Percentiles rank a stretch among this genome's conserved stretches.
Evolutionary conservation across 2,888 invertebrate species (phyloP).

Genomic region (Furcula furcula): DNA sequence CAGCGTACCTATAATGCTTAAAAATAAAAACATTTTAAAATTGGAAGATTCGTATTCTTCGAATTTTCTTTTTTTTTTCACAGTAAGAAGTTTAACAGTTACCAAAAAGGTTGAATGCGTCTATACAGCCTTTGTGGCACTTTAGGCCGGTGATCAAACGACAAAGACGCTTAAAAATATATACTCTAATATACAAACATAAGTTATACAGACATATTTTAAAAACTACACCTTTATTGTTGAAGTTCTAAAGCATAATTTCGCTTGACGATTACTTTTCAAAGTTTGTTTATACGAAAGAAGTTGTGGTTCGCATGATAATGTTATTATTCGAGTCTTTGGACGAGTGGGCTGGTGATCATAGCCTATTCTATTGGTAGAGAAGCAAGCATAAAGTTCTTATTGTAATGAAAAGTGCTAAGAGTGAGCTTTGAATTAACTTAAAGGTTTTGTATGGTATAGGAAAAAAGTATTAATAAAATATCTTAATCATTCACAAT

Average conservation of each 20-base stretch:
- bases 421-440: conserved; percentile 21
- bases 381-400: conserved; percentile 62
- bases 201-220: conserved; percentile 8
- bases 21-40: conserved; percentile 29
- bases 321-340: conserved; percentile 72
- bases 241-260: conserved; percentile 25
- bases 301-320: conserved; percentile 60
- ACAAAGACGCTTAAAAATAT: conserved; percentile 74
- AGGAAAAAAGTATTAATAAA: no score
- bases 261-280: conserved; percentile 13
- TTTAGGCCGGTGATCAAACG: conserved; percentile 63
- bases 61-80: conserved; percentile 33
- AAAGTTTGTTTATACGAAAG: conserved; percentile 18
- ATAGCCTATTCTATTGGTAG: conserved; percentile 63
- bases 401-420: conserved; percentile 39
- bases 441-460: conserved; percentile 18
- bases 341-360: conserved; percentile 71
- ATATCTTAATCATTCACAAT: no score
- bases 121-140: conserved; percentile 58
- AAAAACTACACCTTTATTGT: conserved; percentile 9
- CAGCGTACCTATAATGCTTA: no score
- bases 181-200: conserved; percentile 49
- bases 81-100: conserved; percentile 33
- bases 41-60: conserved; percentile 24
- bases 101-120: conserved; percentile 56